Base-by-base conservation (phyloP, 1,140 invertebrate species). In the Bombus breviceps region DNA sequence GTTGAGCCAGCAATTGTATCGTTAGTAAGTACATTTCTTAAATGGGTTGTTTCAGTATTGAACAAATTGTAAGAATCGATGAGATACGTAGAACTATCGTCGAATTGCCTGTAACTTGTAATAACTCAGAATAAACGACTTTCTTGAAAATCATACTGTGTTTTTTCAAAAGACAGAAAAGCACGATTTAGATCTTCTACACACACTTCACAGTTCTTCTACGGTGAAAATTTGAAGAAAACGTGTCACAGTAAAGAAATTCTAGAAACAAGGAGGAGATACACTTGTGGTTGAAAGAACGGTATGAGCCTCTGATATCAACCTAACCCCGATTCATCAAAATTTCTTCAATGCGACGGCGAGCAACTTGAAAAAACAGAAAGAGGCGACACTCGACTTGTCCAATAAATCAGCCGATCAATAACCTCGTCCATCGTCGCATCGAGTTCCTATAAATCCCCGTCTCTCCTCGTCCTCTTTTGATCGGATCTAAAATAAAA, bases 351-450 rank as follows among this genome's bases (percentile, higher is more conserved):
- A 15, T 53, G 59, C 22, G 73, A 22, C 62, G 37, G 82, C 47
- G 59, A 47, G n/a, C 32, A 25, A 80, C 15, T 79, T 53, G 32
- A 47, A 47, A 64, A 79, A 43, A 32, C 39, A 25, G 47, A 43
- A 41, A 62, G 6, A 43, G 32, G 28, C 37, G 53, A 74, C n/a
- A 39, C 53, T 41, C 69, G 39, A 28, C 28, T 41, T 25, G 25
- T n/a, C n/a, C 32, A 43, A 77, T 43, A 28, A 77, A 83, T 83
- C 81, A 64, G 66, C 28, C 59, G 72, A 83, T 83, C 72, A 75
- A 83, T 83, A 76, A 83, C 47, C 47, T 66, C 28, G 59, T 28
- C 72, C 37, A 10, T 18, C 47, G 41, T 66, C 39, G 9, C 25
- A 34, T 73, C 28, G 39, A 47, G 57, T 57, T 22, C 62, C 53